Base-by-base conservation (phyloP, 2,113 vertebrate species). In the Sardina pilchardus region DNA sequence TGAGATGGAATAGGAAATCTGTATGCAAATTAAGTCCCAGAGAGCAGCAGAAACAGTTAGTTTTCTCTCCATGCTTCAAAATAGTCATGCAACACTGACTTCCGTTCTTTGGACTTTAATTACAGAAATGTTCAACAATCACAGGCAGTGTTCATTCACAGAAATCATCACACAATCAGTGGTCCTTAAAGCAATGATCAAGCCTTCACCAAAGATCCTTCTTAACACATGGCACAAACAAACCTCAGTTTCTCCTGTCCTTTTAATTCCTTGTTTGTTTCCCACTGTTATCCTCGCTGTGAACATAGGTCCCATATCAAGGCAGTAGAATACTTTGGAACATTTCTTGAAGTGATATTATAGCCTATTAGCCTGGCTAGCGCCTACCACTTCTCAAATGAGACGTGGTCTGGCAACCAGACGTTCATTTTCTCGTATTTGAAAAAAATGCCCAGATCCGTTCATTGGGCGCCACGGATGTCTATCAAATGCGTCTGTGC, bases 1-100 rank as follows among this genome's bases (percentile, higher is more conserved):
- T 71, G 63, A 78, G 71, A 36, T 78, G 71, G 71, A 78, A 78
- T 78, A 78, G 71, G 39, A 78, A 78, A 78, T 78, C 36, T 78
- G 36, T 78, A 78, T 78, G 71, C 71, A 78, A 78, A 78, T 78
- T 3, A 17, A 36, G 30, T 39, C 71, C 71, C 34, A 78, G 71
- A 36, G 30, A 78, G 30, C 30, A 34, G 3, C 5, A 78, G 30
- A 78, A 75, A 78, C 71, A 78, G 30, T 47, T 47, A 3, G 45
- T 78, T 36, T 36, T 34, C 71, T 78, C 71, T 17, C 12, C 30
- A 0, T 36, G 71, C 71, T 78, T 78, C 71, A 14, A 78, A 78
- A 78, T 78, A 78, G 30, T 17, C 71, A 78, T 78, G 71, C 71
- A 78, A 78, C 71, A 36, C 71, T 78, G 71, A 30, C 71, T 34